Base-by-base conservation (phyloP, 30 jellyfish, hydroid and myxozoan species). In the Cassiopea andromeda region DNA sequence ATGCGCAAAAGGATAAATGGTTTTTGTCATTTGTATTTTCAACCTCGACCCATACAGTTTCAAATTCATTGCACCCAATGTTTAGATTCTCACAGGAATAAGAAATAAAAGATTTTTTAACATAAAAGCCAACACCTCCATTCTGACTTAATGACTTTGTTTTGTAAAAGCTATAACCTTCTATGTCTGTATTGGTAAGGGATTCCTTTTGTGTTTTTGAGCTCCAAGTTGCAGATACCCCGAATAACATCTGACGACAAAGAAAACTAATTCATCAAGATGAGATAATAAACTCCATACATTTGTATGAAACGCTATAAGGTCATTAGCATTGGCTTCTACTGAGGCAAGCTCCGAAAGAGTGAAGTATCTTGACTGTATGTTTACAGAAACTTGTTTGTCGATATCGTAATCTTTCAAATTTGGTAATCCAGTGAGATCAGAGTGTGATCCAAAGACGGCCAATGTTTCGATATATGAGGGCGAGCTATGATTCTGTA, bases 81-180 rank as follows among this genome's bases (percentile, higher is more conserved):
- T n/a, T 77, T 8, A 80, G 58, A 8, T 80, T 45, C 27, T 80
- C 80, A 43, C 89, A 44, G 43, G 61, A 2, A 44, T 57, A 50
- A 45, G 78, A 80, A 7, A 46, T 17, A 46, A 80, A 16, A 54
- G 79, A 44, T 7, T 43, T 44, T 60, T 80, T 57, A 7, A 80
- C 89, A 78, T n/a, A 78, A n/a, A 78, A 43, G 18, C 87, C 90
- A 43, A 27, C 58, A 7, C 90, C 90, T 6, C 81, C 61, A 67
- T 81, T 81, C 81, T 81, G 90, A 81, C 81, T 81, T 14, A 18
- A 27, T 49, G 81, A 60, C 45, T 67, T 67, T 16, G 81, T 60
- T 19, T 81, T 19, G 48, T 43, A 67, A 6, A 81, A 47, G 17
- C 59, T 60, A 47, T 81, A 81, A 12, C 90, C 90, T 19, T 60